phyloP scores from a whole-genome alignment of 2,113 vertebrate genomes.

The Bujurquina vittata region DNA sequence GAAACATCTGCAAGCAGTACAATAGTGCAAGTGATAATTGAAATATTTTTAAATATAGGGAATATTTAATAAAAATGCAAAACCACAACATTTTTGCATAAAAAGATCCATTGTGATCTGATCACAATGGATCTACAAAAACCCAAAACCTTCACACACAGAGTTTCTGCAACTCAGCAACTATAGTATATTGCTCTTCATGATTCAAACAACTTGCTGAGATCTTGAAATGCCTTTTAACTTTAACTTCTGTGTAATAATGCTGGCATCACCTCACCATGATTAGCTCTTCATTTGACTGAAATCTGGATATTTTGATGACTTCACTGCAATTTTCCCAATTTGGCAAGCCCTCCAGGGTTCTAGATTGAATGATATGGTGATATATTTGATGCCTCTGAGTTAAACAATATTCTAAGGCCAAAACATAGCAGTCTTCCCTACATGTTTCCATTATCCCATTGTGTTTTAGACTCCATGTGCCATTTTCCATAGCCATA shows the following conservation, averaged over 20 bases:
- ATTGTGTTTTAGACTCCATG: not conserved
- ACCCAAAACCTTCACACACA: not conserved
- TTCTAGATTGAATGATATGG: no score
- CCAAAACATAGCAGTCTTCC: not conserved
- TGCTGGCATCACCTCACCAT: no score
- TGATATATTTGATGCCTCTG: no score
- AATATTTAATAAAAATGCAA: not conserved
- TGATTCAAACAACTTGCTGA: not conserved
- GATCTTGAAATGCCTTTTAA: not conserved
- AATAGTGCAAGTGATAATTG: not conserved
- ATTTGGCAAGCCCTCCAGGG: no score
- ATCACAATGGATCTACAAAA: not conserved
- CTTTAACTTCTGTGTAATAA: no score
- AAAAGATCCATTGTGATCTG: no score
- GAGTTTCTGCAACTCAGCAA: not conserved
- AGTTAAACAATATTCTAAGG: not conserved
- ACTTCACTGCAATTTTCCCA: no score
- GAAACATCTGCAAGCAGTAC: not conserved
- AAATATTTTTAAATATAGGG: not conserved
- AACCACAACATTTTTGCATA: not conserved
- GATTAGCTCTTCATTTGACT: no score
- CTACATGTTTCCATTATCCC: not conserved
- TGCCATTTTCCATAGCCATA: not conserved
- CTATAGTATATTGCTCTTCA: not conserved
- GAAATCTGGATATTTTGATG: no score